Evolutionary conservation across 2,888 invertebrate species (phyloP), one percentile per base, ranked within the genome.

Genomic region (Epinotia bilunana): DNA sequence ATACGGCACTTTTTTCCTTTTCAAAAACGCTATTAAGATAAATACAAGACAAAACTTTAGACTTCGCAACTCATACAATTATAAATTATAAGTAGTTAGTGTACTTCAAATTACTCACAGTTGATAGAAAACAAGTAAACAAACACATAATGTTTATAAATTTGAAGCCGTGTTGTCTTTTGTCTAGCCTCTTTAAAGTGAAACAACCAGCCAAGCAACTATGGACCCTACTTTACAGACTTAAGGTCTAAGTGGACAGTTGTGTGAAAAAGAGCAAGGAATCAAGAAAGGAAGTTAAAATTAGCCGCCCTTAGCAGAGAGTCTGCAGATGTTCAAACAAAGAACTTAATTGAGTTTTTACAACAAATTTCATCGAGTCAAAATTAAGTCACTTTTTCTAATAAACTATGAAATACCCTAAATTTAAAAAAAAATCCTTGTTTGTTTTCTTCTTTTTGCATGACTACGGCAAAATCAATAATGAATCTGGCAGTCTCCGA

Each of bases 241-340:
- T 12, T 64, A 4, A 65, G n/a, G 16, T 4, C 11, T 6, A 4
- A 18, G 49, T 67, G 18, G 55, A 33, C 58, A 46, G 9, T 12
- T 12, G 20, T 33, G 12, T 68, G 57, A 70, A 60, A 49, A 69
- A 62, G 63, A 63, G 73, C 68, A 69, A 62, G 61, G 67, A 61
- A 43, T n/a, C 55, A 61, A 53, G 63, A 57, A 63, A 63, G 58
- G 64, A 70, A 70, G 70, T 60, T 70, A 70, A 63, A 70, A 74
- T 70, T 70, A 70, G 58, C 23, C 57, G 67, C 73, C 73, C 73
- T 73, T 62, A 62, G 55, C 1, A 28, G 16, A 13, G 64, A 46
- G 49, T 46, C 64, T 70, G 70, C 64, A 23, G 70, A 49, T 67
- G 63, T 55, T 60, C 61, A 57, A 67, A 76, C 76, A 73, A 63